Conservation (phyloP, 2,113 vertebrate genomes). For the Myiozetetes cayanensis region DNA sequence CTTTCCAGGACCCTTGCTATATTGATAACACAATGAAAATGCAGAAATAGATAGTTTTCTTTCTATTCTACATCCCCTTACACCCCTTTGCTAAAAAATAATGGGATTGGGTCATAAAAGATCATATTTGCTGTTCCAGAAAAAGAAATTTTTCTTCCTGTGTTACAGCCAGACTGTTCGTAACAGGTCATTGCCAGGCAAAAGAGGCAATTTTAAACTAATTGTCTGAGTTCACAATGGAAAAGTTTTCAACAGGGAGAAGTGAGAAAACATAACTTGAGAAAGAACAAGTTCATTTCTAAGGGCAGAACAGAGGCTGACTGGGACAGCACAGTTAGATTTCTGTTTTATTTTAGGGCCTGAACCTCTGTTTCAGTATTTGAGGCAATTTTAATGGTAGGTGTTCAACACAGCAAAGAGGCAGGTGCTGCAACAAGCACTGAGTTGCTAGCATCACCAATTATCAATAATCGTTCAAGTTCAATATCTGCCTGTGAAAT, state of each 20-base stretch:
- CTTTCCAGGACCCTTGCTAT: neutral
- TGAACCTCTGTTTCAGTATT: neutral
- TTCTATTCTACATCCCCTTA: neutral
- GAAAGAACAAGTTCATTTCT: neutral
- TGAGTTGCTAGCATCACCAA: neutral
- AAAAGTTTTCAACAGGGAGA: constrained; percentile 32
- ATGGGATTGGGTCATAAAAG: neutral
- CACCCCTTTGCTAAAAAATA: neutral
- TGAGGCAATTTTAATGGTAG: neutral
- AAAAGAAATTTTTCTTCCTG: neutral
- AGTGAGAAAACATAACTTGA: constrained; percentile 33
- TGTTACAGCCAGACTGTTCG: neutral
- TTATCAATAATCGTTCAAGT: neutral
- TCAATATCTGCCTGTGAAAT: neutral
- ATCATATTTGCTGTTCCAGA: neutral
- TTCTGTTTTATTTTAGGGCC: neutral
- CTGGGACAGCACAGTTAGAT: neutral
- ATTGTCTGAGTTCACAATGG: constrained; percentile 39
- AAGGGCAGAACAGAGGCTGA: neutral
- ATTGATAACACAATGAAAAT: neutral
- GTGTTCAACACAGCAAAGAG: neutral
- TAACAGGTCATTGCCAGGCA: constrained; percentile 27
- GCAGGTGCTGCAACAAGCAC: neutral
- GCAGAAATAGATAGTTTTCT: neutral
- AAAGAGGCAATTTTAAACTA: neutral